Base-by-base conservation (phyloP, 1,140 invertebrate species). In the Penaeus japonicus region DNA sequence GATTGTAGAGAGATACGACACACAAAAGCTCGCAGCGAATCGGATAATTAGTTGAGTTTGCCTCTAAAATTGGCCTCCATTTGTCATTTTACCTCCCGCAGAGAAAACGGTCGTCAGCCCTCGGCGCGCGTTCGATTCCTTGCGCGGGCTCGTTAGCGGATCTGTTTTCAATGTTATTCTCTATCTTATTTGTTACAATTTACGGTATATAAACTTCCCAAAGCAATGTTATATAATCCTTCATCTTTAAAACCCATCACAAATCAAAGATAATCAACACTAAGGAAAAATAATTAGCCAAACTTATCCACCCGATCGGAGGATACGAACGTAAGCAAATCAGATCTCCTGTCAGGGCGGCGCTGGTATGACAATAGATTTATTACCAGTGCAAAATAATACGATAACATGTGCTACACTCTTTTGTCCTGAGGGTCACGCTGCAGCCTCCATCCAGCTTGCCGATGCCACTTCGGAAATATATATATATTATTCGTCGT, bases 301-400 rank as follows among this genome's bases (percentile, higher is more conserved):
- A 15, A 18, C 4, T 77, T 0, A 39, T 20, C 3, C 22, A 24
- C n/a, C 12, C 3, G 22, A 47, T 12, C 24, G 10, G 22, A 10
- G 2, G 82, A 27, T n/a, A 77, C 47, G 39, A 54, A 35, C 65
- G 54, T n/a, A 24, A 32, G 65, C 62, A 55, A 73, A 55, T 55
- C 70, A 77, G 84, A 85, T 85, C 84, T 53, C 75, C 7, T 75
- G 70, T 85, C 22, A 65, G 65, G 35, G 65, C 30, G 54, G 84
- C 30, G 53, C 22, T 53, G 18, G 47, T 3, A 0, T 53, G 53
- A 85, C 84, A 85, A 85, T 85, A 32, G 84, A 78, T 85, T 85
- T 85, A 85, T 85, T 85, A 85, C 84, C 84, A 85, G n/a, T 85
- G 84, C 84, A 85, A 85, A 85, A 85, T 85, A 85, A 85, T 77